phyloP scores from a whole-genome alignment of 2,797 vertebrate species.

The Falco naumanni region DNA sequence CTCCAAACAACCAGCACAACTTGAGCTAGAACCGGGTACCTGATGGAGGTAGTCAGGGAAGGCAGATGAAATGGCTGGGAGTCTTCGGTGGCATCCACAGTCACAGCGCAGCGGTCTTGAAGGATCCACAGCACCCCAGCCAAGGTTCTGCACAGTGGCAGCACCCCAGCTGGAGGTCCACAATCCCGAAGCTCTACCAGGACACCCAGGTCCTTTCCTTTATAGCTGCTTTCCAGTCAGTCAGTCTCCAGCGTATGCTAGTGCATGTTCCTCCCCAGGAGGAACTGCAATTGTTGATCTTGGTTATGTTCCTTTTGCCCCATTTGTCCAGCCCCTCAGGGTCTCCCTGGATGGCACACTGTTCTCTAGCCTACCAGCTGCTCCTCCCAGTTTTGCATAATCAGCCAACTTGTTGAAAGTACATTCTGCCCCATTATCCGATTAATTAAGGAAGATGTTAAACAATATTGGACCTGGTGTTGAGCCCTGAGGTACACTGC shows the following conservation, averaged over 20 bases:
- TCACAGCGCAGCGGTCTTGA: rapidly evolving
- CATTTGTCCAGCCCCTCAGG: not conserved
- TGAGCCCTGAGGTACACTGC: not conserved
- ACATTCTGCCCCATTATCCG: not conserved
- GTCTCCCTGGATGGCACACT: not conserved
- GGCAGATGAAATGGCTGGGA: not conserved
- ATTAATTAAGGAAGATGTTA: not conserved
- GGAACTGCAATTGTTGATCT: not conserved
- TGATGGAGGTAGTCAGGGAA: not conserved
- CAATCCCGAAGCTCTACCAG: not conserved
- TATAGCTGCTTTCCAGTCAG: not conserved
- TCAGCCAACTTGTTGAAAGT: not conserved
- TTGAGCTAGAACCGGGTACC: not conserved
- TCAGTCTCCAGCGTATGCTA: not conserved
- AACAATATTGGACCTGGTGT: not conserved
- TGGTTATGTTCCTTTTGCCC: not conserved
- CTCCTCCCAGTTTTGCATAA: not conserved
- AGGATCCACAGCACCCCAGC: not conserved
- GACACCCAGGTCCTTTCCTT: not conserved
- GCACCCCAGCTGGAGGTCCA: not conserved
- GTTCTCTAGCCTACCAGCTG: not conserved
- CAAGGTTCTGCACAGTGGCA: not conserved
- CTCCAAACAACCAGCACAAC: not conserved
- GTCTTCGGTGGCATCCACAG: not conserved
- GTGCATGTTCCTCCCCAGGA: not conserved